Base-by-base conservation (phyloP, 2,113 vertebrate genomes). In the Ammospiza caudacuta region DNA sequence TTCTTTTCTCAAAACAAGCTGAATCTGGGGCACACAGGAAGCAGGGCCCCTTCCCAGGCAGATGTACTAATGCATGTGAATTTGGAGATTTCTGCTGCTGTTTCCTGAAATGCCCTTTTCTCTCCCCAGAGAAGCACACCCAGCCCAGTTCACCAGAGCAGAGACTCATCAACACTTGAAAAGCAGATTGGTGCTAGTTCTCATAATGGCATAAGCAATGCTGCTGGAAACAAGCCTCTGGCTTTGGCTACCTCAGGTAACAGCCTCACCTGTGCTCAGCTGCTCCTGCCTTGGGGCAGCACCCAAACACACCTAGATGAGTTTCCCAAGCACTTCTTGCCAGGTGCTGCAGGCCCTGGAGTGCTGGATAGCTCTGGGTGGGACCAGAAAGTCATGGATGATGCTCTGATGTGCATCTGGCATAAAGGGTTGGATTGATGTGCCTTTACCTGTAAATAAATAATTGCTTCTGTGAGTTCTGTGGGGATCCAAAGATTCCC, bases 81-180 rank as follows among this genome's bases (percentile, higher is more conserved):
- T 28, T 23, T 72, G 15, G 8, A 37, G 17, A 20, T 25, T 80
- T 43, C 9, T 44, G 54, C 3, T 41, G 31, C 2, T 9, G 2
- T 23, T 24, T 35, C 21, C 94, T 95, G 35, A 97, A 70, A 41
- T 4, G 7, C 24, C 73, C 79, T 54, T 93, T 93, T 86, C 93
- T 75, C 87, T 57, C 92, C 73, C 23, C 97, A 99, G 99, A 99
- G 99, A 97, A 99, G 97, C 98, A 99, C 99, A 69, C 99, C 99
- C 13, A 99, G 99, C 96, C 99, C 99, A 23, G 98, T 99, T 92
- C 98, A 98, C 49, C 98, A 98, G 92, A 92, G 95, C 27, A 98
- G 98, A 73, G 98, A 99, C 75, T 94, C 97, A 5, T 93, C 97
- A 17, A 91, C 98, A 67, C 97, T 98, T 95, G 98, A 98, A 87